Conservation (phyloP, 2,888 invertebrate species). For the Eupelmus urozonus region DNA sequence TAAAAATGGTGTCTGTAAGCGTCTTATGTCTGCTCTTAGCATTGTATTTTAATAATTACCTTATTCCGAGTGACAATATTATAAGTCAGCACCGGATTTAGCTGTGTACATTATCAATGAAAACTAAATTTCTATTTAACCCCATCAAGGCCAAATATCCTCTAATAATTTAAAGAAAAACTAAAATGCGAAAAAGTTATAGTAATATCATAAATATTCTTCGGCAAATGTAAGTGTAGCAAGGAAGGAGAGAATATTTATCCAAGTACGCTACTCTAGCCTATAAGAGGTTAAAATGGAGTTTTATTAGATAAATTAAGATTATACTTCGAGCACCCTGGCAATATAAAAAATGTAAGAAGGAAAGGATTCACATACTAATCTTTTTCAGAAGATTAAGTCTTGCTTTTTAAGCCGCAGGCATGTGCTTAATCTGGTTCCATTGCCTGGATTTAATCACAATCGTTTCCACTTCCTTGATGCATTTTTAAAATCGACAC, state of each 20-base stretch:
- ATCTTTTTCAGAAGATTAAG: too few species aligned
- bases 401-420: too few species aligned
- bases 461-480: background rate
- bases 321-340: background rate
- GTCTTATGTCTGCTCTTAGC: background rate
- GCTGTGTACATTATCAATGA: background rate
- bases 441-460: background rate
- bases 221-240: background rate
- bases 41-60: conserved; percentile 20
- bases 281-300: conserved; percentile 22
- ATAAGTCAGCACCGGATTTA: conserved; percentile 15
- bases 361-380: background rate
- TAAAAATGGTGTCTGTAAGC: conserved; percentile 12
- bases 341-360: conserved; percentile 6
- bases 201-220: background rate
- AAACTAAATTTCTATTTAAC: background rate
- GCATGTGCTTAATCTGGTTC: too few species aligned
- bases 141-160: background rate
- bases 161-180: too few species aligned
- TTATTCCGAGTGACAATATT: conserved; percentile 10
- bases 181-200: background rate
- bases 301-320: conserved; percentile 10
- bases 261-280: conserved; percentile 8
- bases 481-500: background rate
- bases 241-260: background rate